These are phyloP conservation scores for Tachysurus vachellii DNA, from an alignment of 2,113 vertebrate genomes.

Conservation along the genomic window DNA sequence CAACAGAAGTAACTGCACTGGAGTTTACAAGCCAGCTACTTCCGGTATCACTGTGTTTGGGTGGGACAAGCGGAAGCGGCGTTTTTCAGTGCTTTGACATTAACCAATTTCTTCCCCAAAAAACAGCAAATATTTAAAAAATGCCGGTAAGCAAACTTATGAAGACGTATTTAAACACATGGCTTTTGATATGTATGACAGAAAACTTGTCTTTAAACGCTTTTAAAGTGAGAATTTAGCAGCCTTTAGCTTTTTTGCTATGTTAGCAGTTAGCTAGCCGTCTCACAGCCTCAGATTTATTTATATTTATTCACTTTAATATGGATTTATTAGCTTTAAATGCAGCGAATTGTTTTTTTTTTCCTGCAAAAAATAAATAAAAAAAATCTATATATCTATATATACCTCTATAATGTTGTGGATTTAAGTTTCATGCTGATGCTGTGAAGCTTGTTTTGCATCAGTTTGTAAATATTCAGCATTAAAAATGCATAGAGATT, in stretches of 20 bases:
- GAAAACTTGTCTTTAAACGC: not conserved
- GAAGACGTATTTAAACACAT: not conserved
- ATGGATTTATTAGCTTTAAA: not conserved
- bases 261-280: slow-evolving; percentile 4
- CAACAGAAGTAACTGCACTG: not conserved
- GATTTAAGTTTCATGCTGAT: not conserved
- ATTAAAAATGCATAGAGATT: not conserved
- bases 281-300: not conserved
- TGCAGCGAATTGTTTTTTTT: not conserved
- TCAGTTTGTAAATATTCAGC: not conserved
- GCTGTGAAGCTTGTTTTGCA: not conserved
- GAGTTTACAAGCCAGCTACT: slow-evolving; percentile 49
- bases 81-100: slow-evolving; percentile 34
- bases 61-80: slow-evolving; percentile 77
- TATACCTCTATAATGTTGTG: too few species aligned
- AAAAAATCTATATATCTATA: too few species aligned
- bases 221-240: not conserved
- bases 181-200: not conserved
- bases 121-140: slow-evolving; percentile 58
- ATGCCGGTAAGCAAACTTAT: slow-evolving; percentile 79
- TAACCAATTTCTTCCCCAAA: slow-evolving; percentile 53
- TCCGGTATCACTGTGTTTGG: slow-evolving; percentile 68
- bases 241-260: slow-evolving; percentile 1
- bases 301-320: not conserved
- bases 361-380: too few species aligned